Conservation (phyloP, 2,888 invertebrate genomes). For the Bombylius major region DNA sequence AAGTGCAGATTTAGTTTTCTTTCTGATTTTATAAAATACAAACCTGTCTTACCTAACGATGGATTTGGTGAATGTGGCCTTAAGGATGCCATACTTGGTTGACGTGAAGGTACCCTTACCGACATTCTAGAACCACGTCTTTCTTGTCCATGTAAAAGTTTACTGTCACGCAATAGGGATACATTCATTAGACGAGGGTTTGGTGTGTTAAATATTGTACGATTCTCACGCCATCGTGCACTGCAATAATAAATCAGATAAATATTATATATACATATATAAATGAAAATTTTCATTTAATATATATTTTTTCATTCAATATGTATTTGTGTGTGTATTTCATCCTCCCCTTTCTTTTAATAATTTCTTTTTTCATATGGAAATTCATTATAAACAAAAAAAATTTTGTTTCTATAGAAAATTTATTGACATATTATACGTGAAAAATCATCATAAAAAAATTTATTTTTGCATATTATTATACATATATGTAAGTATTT, state of each 20-base stretch:
- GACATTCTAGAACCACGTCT: slow-evolving; percentile 69
- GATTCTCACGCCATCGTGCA: slow-evolving; percentile 82
- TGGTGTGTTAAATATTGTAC: slow-evolving; percentile 88
- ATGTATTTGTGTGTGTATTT: background rate
- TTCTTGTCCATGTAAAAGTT: slow-evolving; percentile 60
- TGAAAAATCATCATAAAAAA: no score
- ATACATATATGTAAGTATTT: no score
- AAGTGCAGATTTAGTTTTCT: no score
- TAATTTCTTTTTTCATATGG: no score
- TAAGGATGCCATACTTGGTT: slow-evolving; percentile 74
- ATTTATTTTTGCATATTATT: no score
- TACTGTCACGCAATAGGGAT: slow-evolving; percentile 68
- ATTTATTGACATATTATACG: no score
- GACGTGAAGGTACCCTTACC: slow-evolving; percentile 66
- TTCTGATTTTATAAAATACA: slow-evolving; percentile 6
- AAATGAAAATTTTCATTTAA: no score
- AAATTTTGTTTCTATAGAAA: no score
- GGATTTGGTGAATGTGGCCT: slow-evolving; percentile 57
- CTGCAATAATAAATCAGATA: slow-evolving; percentile 40
- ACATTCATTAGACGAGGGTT: slow-evolving; percentile 90
- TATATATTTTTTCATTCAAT: background rate
- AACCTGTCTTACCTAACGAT: slow-evolving; percentile 40
- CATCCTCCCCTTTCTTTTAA: background rate
- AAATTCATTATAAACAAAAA: no score
- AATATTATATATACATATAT: background rate